These are phyloP conservation scores for Spongilla lacustris DNA, from an alignment of 37 sponge, comb jelly and placozoan species.

Conservation along the genomic window DNA sequence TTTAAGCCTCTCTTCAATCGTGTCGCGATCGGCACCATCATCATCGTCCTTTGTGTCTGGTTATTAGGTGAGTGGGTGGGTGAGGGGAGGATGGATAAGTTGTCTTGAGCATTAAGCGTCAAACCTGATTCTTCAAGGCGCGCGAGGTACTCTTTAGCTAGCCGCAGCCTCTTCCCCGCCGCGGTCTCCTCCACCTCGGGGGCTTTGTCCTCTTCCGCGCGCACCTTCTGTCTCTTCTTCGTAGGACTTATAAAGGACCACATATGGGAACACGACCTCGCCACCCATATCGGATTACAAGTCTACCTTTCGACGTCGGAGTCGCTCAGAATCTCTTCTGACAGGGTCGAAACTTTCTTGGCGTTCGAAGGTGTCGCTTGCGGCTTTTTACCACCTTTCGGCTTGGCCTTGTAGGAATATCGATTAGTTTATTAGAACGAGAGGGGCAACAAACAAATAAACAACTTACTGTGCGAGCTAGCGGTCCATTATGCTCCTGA, in stretches of 20 bases:
- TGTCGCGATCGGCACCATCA: slow-evolving; percentile 68
- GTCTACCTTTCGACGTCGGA: slow-evolving; percentile 60
- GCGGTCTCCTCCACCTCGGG: slow-evolving; percentile 83
- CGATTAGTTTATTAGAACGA: neutral
- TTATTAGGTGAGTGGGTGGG: neutral
- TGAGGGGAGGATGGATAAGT: neutral
- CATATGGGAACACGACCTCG: neutral
- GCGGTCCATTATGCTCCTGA: neutral
- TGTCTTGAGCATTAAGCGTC: too few relatives aligned
- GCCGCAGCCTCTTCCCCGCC: slow-evolving; percentile 88
- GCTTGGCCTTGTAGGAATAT: neutral
- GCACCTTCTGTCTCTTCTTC: neutral
- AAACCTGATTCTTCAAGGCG: slow-evolving; percentile 75
- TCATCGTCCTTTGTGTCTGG: slow-evolving; percentile 53
- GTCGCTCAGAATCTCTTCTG: slow-evolving; percentile 82
- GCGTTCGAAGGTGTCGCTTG: neutral
- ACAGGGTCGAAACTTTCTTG: slow-evolving; percentile 4
- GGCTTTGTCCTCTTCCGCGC: slow-evolving; percentile 5
- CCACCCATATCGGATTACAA: too few relatives aligned
- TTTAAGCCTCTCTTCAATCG: slow-evolving; percentile 76
- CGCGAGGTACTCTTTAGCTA: slow-evolving; percentile 93
- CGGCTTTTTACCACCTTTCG: neutral
- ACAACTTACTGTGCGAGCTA: slow-evolving; percentile 5
- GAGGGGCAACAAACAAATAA: neutral
- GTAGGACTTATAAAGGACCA: neutral